Evolutionary conservation across 2,888 invertebrate species (phyloP), one percentile per base, ranked within the genome.

Genomic region (Liopterus haemorrhoidalis): DNA sequence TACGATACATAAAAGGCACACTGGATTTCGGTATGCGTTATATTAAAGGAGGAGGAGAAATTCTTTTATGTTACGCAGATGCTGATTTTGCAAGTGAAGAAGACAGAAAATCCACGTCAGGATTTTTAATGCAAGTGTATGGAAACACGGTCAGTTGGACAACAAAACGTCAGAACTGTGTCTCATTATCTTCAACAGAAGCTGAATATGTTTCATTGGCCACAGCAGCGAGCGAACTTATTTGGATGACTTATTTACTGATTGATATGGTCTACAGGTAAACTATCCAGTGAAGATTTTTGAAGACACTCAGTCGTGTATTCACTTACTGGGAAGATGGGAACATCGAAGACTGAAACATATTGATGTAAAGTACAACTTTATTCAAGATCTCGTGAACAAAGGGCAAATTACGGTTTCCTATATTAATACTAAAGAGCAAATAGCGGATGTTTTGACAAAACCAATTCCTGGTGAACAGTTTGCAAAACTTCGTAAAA

Each of bases 121-220:
- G 61, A 12, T 57, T 48, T 16, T 9, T 57, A 4, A 38, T 57
- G 15, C 22, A 44, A 35, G 37, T 59, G 1, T 49, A 45, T 37
- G 57, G 57, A 11, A 48, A 47, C 39, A 55, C 55, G 0, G 55
- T 63, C n/a, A 37, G 47, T 12, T 66, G 63, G 63, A 47, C 48
- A 6, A 58, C 60, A 11, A 57, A 53, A 38, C 57, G 53, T 41
- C 63, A 65, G 49, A 49, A 47, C 18, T 38, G 52, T 19, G 60
- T 61, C 4, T 55, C 61, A 0, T 33, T 60, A 1, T 62, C 63
- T 15, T 58, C 59, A 1, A 59, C 59, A 56, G 35, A 35, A n/a
- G 35, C 35, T 2, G 35, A 35, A n/a, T 35, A 18, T 18, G 35
- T 35, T 3, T 3, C 59, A 2, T 42, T 58, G 11, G 48, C 54